Base-by-base conservation (phyloP, 2,113 vertebrate species). In the Riparia riparia region DNA sequence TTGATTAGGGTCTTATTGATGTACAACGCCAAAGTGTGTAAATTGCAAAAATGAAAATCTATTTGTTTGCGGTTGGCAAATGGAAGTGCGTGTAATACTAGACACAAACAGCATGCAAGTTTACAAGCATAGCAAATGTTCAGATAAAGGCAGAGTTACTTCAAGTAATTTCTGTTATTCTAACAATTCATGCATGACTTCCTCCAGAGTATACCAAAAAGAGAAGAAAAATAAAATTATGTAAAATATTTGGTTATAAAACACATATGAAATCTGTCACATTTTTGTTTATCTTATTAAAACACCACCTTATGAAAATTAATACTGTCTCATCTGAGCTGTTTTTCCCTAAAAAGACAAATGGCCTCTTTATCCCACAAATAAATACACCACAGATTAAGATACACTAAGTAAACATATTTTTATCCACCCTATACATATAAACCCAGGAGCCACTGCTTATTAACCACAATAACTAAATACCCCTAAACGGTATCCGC, bases 31-130 rank as follows among this genome's bases (percentile, higher is more conserved):
- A 25, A 89, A 88, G 60, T 53, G 81, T 54, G 65, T 20, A 90
- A 91, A 90, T 39, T 44, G 51, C 56, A 82, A 57, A 91, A 91
- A 95, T 84, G 57, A 79, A 94, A 88, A 90, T 41, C 68, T n/a
- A 3, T 70, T 93, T 93, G 28, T 81, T 86, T 86, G 47, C 3
- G 0, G 34, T 28, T 86, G 50, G 60, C 72, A 94, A 95, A 91
- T 12, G 63, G 47, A 65, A 86, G 58, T 14, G 18, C 34, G 3
- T 41, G 39, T 39, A 93, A 88, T n/a, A 45, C 39, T 28, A 90
- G 71, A 56, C 63, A 85, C 31, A 85, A 73, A 90, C 10, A 91
- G 54, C 70, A 61, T 21, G 24, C 28, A 74, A 61, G 54, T 90
- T 89, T 86, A 84, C 70, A 93, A 74, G 84, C 76, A 87, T 4